A percentile compares a stretch with the other conserved stretches of the same genome.
phyloP scores from a whole-genome alignment of 2,888 invertebrate species.

The Lordiphosa andalusiaca region DNA sequence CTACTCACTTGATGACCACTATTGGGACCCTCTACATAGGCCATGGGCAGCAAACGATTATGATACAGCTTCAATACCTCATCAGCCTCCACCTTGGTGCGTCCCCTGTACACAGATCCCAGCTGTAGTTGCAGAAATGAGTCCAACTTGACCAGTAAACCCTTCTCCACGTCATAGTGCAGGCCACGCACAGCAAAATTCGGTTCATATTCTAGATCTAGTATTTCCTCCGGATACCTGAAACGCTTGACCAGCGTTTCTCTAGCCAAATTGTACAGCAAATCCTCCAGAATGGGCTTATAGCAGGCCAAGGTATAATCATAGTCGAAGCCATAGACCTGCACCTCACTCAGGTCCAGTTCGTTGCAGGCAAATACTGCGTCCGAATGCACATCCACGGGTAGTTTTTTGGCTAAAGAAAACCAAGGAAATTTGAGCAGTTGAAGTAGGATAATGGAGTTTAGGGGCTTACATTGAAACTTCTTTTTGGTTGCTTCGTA shows the following conservation, averaged over 20 bases:
- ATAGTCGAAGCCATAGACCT: constrained; percentile 98
- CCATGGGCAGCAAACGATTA: constrained; percentile 91
- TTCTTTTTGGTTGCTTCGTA: constrained; percentile 85
- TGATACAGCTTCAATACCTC: constrained; percentile 93
- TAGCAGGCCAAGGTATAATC: constrained; percentile 98
- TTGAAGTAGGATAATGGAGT: constrained; percentile 2
- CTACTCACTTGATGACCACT: constrained; percentile 84
- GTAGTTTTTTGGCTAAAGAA: constrained; percentile 90
- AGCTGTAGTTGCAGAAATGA: constrained; percentile 98
- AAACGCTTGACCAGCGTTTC: constrained; percentile 92
- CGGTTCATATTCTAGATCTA: constrained; percentile 91
- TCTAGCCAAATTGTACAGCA: constrained; percentile 94
- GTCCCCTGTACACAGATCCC: constrained; percentile 94
- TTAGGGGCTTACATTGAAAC: constrained; percentile 85
- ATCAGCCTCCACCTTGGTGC: constrained; percentile 89
- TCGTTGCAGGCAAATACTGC: constrained; percentile 99
- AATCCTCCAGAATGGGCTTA: constrained; percentile 91
- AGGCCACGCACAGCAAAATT: constrained; percentile 97
- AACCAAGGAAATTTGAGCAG: constrained; percentile 7
- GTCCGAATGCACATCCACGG: constrained; percentile 90
- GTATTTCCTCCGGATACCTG: constrained; percentile 95
- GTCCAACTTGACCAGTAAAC: constrained; percentile 95
- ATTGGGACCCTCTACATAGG: constrained; percentile 88
- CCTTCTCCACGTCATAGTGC: constrained; percentile 98
- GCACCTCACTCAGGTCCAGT: constrained; percentile 92